Percentiles rank a stretch among this genome's conserved stretches.
Evolutionary conservation across 2,888 invertebrate species (phyloP).

Genomic region (Tetragonula carbonaria): DNA sequence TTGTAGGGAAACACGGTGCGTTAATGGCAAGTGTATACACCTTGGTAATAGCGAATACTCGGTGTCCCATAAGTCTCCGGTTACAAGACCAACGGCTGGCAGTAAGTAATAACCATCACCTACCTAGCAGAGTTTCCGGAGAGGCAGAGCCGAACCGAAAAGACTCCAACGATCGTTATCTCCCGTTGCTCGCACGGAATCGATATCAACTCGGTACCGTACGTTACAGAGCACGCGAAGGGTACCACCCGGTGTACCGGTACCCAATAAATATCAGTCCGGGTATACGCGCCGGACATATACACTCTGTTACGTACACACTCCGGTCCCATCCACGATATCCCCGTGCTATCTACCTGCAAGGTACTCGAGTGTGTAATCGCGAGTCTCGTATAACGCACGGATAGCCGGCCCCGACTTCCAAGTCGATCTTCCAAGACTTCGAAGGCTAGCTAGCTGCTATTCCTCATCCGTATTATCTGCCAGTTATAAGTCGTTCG

Average conservation of each 20-base stretch:
- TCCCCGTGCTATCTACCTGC: constrained; percentile 48
- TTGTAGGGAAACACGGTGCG: constrained; percentile 16
- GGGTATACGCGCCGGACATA: constrained; percentile 38
- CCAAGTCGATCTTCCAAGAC: constrained; percentile 38
- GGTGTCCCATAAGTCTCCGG: constrained; percentile 65
- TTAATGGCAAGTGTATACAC: constrained; percentile 43
- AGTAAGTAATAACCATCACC: constrained; percentile 69
- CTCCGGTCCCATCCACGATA: constrained; percentile 16
- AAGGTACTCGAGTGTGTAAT: constrained; percentile 62
- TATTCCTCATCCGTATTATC: constrained; percentile 71
- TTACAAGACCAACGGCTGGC: constrained; percentile 62
- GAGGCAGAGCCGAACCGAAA: constrained; percentile 55
- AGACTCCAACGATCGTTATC: constrained; percentile 64
- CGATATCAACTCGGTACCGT: constrained; percentile 63
- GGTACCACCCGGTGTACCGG: constrained; percentile 62
- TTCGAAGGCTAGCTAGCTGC: constrained; percentile 48
- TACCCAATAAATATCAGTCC: constrained; percentile 66
- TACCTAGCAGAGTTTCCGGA: constrained; percentile 62
- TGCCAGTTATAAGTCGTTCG: constrained; percentile 67
- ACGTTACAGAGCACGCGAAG: constrained; percentile 64
- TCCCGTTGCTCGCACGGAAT: constrained; percentile 58
- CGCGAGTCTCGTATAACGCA: constrained; percentile 59
- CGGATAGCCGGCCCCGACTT: constrained; percentile 27
- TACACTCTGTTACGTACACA: constrained; percentile 52
- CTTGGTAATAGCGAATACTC: constrained; percentile 57